Conservation (phyloP, 1,140 invertebrate species). For the Brachionus calyciflorus region DNA sequence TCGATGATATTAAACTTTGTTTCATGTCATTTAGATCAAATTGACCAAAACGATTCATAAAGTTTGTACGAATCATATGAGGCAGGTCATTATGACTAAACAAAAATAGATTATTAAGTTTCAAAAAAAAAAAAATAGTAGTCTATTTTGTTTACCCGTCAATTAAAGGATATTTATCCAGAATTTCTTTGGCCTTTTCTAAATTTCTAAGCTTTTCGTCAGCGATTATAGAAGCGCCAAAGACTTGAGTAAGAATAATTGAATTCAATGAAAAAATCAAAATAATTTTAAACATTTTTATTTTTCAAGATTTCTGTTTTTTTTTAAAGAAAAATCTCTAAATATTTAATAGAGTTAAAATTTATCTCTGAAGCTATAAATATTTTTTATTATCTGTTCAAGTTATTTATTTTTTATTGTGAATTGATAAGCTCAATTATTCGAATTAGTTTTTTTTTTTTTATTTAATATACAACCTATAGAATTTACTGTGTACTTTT, state of each 20-base stretch:
- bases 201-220: constrained; percentile 49
- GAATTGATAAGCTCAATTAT: too few relatives aligned
- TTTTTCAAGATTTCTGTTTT: too few relatives aligned
- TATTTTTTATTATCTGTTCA: too few relatives aligned
- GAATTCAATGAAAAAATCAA: background rate
- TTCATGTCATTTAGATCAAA: constrained; percentile 40
- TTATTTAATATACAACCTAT: too few relatives aligned
- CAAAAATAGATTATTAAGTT: background rate
- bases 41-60: background rate
- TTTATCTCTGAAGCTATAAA: too few relatives aligned
- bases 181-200: constrained; percentile 64
- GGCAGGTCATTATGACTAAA: constrained; percentile 43
- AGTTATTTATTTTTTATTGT: too few relatives aligned
- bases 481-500: too few relatives aligned
- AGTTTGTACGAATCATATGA: constrained; percentile 27
- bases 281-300: too few relatives aligned
- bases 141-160: constrained; percentile 62
- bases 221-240: background rate
- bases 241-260: background rate
- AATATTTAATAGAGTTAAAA: too few relatives aligned
- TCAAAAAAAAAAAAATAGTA: background rate
- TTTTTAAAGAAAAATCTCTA: too few relatives aligned
- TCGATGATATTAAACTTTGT: background rate
- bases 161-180: constrained; percentile 67
- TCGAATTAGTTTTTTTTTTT: too few relatives aligned